Conservation (phyloP, 2,113 vertebrate species). For the Petromus typicus region DNA sequence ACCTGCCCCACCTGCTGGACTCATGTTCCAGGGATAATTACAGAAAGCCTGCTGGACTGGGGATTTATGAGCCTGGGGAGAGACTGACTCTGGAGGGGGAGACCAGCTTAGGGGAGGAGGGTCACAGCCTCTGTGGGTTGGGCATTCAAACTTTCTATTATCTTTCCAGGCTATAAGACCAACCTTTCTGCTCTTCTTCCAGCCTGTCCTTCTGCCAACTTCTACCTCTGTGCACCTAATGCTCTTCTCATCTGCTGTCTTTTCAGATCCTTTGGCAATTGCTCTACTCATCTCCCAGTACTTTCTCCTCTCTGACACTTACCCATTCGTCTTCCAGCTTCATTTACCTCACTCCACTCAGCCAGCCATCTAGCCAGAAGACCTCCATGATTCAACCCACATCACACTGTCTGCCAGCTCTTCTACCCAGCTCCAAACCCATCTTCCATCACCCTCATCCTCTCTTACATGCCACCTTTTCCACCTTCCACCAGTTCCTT, state of each 20-base stretch:
- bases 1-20: constrained; percentile 68
- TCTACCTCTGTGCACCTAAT: background rate
- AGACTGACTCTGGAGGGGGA: background rate
- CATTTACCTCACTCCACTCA: background rate
- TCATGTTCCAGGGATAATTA: constrained; percentile 72
- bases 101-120: background rate
- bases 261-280: background rate
- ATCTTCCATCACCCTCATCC: background rate
- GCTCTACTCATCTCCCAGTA: background rate
- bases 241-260: background rate
- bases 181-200: background rate
- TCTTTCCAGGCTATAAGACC: background rate
- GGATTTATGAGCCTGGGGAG: constrained; percentile 58
- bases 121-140: background rate
- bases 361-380: background rate
- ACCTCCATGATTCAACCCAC: background rate
- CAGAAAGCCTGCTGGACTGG: constrained; percentile 62
- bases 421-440: background rate
- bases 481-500: background rate
- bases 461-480: background rate
- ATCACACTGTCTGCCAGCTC: background rate
- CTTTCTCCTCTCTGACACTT: background rate
- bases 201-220: background rate
- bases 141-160: background rate
- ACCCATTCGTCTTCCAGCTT: background rate